A percentile compares a stretch with the other conserved stretches of the same genome.
These are phyloP conservation scores for Chloroceryle amazona DNA, from an alignment of 2,797 vertebrate genomes.

Conservation along the genomic window DNA sequence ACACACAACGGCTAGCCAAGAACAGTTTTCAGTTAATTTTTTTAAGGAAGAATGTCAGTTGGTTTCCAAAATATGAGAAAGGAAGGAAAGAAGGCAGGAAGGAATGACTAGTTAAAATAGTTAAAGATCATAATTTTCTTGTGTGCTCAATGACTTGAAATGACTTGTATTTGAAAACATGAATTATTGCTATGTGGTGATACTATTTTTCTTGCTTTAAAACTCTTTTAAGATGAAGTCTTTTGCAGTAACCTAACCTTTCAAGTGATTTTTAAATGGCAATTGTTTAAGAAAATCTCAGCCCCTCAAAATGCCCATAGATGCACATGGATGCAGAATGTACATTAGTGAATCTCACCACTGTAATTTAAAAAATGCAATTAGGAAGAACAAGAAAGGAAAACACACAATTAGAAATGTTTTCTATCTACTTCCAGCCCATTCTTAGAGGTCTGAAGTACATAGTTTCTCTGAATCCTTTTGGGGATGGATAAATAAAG, in stretches of 20 bases:
- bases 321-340: neutral
- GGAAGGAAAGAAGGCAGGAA: conserved; percentile 67
- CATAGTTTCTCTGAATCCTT: neutral
- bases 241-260: neutral
- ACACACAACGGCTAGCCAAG: conserved; percentile 51
- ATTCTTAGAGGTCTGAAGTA: neutral
- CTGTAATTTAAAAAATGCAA: neutral
- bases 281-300: neutral
- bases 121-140: conserved; percentile 50
- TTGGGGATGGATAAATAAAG: neutral
- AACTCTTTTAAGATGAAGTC: neutral
- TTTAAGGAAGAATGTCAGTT: conserved; percentile 46
- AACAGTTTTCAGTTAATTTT: conserved; percentile 53
- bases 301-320: neutral
- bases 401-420: neutral
- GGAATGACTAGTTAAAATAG: conserved; percentile 65
- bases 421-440: neutral
- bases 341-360: neutral
- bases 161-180: conserved; percentile 8
- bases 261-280: neutral
- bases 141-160: neutral
- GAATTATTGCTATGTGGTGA: neutral
- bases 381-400: neutral
- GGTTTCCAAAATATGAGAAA: conserved; percentile 75
- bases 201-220: conserved; percentile 8